These are phyloP conservation scores for Axis porcinus DNA, from an alignment of 2,113 vertebrate species.

Conservation along the genomic window DNA sequence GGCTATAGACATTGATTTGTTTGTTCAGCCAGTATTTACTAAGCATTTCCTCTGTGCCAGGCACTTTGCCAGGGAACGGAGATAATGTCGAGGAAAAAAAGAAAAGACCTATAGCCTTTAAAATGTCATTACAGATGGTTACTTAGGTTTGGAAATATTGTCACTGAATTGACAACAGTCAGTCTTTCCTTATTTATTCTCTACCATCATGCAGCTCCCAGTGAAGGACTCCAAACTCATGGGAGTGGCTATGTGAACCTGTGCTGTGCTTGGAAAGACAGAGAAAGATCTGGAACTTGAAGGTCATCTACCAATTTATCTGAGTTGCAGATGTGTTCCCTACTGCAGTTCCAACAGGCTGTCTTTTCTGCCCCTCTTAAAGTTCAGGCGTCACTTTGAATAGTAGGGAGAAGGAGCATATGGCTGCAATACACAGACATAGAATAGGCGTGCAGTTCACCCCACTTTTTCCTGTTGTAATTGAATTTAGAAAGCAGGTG, in stretches of 20 bases:
- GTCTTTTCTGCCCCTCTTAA: conserved; percentile 23
- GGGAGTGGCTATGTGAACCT: background rate
- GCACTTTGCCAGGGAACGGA: background rate
- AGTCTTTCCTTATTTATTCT: background rate
- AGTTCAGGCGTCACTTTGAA: background rate
- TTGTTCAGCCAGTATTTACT: conserved; percentile 37
- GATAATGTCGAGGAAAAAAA: background rate
- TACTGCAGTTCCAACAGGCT: background rate
- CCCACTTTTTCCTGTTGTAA: background rate
- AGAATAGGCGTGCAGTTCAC: background rate
- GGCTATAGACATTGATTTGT: background rate
- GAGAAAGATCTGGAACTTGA: conserved; percentile 8
- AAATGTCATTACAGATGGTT: background rate
- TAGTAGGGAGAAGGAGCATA: conserved; percentile 39
- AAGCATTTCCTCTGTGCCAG: conserved; percentile 16
- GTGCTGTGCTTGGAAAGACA: conserved; percentile 38
- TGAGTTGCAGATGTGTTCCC: conserved; percentile 41
- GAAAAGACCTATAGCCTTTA: background rate
- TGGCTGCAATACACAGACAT: background rate
- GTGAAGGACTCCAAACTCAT: background rate
- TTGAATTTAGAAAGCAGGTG: conserved; percentile 59
- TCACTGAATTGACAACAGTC: background rate
- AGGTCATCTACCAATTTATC: conserved; percentile 32
- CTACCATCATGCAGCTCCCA: background rate
- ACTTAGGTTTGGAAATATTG: conserved; percentile 31